A percentile compares a stretch with the other conserved stretches of the same genome.
Conservation (phyloP, 1,140 invertebrate species). For the Metopolophium dirhodum region DNA sequence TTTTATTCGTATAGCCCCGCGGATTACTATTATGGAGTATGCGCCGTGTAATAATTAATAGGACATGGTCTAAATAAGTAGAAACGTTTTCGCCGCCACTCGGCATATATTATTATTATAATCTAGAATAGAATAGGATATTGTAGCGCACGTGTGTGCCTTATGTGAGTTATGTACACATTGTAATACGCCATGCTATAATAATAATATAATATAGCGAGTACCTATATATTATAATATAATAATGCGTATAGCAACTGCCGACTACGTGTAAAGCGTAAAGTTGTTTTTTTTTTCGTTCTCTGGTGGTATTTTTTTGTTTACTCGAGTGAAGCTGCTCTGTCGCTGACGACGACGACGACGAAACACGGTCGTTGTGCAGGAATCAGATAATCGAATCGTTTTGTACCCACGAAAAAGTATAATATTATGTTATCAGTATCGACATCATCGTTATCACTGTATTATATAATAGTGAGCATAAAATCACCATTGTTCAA, state of each 20-base stretch:
- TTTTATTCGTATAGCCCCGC: not conserved
- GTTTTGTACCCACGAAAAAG: not conserved
- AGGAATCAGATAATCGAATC: not conserved
- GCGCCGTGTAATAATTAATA: no score
- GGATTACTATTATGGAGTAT: no score
- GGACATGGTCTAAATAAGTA: no score
- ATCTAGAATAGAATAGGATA: not conserved
- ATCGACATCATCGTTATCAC: no score
- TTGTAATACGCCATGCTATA: not conserved
- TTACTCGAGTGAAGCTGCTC: no score
- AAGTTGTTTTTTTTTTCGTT: not conserved
- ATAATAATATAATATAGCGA: not conserved
- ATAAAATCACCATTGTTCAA: not conserved
- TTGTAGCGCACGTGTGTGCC: not conserved
- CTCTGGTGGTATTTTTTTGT: no score
- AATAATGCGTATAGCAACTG: no score
- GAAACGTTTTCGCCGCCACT: no score
- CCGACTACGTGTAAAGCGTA: not conserved
- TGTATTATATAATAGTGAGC: not conserved
- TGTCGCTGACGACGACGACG: no score
- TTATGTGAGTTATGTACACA: not conserved
- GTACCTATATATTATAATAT: no score
- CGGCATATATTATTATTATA: no score
- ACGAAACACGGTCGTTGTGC: no score
- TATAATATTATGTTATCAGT: not conserved